A percentile compares a stretch with the other conserved stretches of the same genome.
These are phyloP conservation scores for Etheostoma cragini DNA, from an alignment of 2,113 vertebrate species.

Conservation along the genomic window DNA sequence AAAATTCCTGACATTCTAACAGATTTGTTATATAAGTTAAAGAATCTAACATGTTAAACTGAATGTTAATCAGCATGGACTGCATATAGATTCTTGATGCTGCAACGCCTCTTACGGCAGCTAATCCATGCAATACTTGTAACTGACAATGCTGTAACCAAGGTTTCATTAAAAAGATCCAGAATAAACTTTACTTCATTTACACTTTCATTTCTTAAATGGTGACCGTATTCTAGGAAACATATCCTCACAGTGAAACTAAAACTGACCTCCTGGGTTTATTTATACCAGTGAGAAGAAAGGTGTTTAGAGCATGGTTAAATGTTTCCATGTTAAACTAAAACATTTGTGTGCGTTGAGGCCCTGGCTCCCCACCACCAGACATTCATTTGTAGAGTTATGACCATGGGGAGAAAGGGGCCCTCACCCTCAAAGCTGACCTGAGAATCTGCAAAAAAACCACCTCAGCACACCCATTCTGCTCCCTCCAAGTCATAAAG, in stretches of 20 bases:
- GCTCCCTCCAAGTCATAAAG: slow-evolving; percentile 67
- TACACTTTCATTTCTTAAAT: not conserved
- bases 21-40: slow-evolving; percentile 1
- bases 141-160: not conserved
- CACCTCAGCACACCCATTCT: slow-evolving; percentile 46
- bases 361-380: slow-evolving; percentile 51
- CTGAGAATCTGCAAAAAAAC: slow-evolving; percentile 32
- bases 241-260: not conserved
- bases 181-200: not conserved
- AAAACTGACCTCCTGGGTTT: slow-evolving; percentile 6
- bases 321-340: slow-evolving; percentile 43
- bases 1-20: not conserved
- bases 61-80: not conserved
- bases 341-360: slow-evolving; percentile 53
- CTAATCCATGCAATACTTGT: not conserved
- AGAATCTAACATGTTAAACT: not conserved
- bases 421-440: slow-evolving; percentile 69
- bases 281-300: slow-evolving; percentile 16
- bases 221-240: not conserved
- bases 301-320: slow-evolving; percentile 38
- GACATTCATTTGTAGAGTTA: slow-evolving; percentile 62
- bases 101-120: not conserved
- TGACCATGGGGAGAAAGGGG: slow-evolving; percentile 62
- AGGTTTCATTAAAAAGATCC: not conserved
- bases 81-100: not conserved